Evolutionary conservation across 1,140 invertebrate species (phyloP), one percentile per base, ranked within the genome.

Genomic region (Pseudomyrmex flavicornis): DNA sequence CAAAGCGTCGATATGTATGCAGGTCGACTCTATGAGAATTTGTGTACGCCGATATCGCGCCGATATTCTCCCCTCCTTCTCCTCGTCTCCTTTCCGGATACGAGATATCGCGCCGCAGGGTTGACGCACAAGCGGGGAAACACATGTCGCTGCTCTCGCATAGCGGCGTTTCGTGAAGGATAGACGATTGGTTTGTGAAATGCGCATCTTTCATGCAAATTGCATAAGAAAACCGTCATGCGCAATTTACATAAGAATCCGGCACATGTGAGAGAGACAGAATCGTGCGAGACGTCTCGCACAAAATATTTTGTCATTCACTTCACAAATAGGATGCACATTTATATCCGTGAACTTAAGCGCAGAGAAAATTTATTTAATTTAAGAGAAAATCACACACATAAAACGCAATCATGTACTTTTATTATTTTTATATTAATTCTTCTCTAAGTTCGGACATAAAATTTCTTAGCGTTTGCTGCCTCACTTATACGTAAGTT

Each of bases 1-100:
- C 87, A 92, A 93, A 90, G 82, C 85, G 77, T 85, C 92, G 89
- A 93, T 93, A 93, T 93, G 91, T 93, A 93, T 93, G 93, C 93
- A 91, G 83, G 75, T 88, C 89, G 80, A 80, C 82, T 88, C 84
- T 86, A 90, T 83, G 87, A 84, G 85, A 90, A 91, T 87, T 92
- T 86, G 84, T 90, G 91, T 89, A 90, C 62, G 88, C 89, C 87
- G 89, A 93, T 91, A 92, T 92, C 89, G 61, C 85, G 68, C 88
- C 91, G 91, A 93, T 93, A 93, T 91, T 73, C 87, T 70, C 87
- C 35, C 26, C 4, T 35, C 35, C 35, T 35, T 5, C 5, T 35
- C 35, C 35, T 35, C 35, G 5, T 35, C 35, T 35, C 86, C 84
- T 91, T 90, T 82, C 79, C 62, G 17, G 87, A 82, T 87, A 66